These are phyloP conservation scores for Terebella lapidaria DNA, from an alignment of 2,888 invertebrate species.

Conservation along the genomic window DNA sequence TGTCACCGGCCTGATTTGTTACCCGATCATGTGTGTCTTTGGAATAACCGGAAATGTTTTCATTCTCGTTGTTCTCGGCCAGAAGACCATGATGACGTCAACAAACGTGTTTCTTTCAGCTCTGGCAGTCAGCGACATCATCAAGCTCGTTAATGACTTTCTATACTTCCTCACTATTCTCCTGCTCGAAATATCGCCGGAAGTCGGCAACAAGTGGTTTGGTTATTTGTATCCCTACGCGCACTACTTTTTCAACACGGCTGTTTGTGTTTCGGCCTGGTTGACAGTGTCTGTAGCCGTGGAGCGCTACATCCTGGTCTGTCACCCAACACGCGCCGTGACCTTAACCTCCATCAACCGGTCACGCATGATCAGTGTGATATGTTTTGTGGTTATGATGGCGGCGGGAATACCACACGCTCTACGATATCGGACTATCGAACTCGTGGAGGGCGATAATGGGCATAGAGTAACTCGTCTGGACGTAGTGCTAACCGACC, in stretches of 20 bases:
- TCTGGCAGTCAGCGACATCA: conserved; percentile 41
- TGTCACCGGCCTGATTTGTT: conserved; percentile 42
- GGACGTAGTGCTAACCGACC: conserved; percentile 22
- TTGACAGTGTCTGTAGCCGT: conserved; percentile 45
- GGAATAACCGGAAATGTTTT: conserved; percentile 42
- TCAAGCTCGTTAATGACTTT: conserved; percentile 43
- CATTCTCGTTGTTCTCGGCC: conserved; percentile 35
- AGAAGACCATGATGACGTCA: conserved; percentile 38
- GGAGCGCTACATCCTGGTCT: conserved; percentile 44
- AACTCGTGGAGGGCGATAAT: conserved; percentile 7
- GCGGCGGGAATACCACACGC: conserved; percentile 23
- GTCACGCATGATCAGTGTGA: conserved; percentile 28
- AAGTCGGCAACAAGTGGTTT: conserved; percentile 31
- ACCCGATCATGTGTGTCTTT: conserved; percentile 39
- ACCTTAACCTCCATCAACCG: conserved; percentile 17
- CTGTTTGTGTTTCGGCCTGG: conserved; percentile 43
- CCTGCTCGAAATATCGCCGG: conserved; percentile 27
- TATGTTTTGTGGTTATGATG: conserved; percentile 22
- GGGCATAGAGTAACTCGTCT: conserved; percentile 18
- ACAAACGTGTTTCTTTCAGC: conserved; percentile 44
- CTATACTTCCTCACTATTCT: conserved; percentile 37
- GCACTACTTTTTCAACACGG: conserved; percentile 44
- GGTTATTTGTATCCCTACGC: conserved; percentile 42
- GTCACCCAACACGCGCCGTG: conserved; percentile 33
- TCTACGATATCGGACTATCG: conserved; percentile 23